A percentile compares a stretch with the other conserved stretches of the same genome.
These are phyloP conservation scores for Acrocephalus scirpaceus DNA, from an alignment of 2,797 vertebrate species.

Conservation along the genomic window DNA sequence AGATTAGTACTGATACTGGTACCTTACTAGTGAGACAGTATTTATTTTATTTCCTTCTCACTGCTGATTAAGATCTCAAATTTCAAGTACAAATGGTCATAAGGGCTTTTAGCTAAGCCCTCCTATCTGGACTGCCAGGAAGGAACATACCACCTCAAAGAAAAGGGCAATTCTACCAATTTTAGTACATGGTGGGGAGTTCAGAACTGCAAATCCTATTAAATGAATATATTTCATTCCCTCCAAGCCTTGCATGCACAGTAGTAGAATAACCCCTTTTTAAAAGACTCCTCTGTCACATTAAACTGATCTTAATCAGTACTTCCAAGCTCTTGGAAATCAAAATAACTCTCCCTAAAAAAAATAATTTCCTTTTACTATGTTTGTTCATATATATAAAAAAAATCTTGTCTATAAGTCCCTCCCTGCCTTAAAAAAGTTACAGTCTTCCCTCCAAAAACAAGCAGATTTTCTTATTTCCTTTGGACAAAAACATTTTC, in stretches of 20 bases:
- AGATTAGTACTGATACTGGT: neutral
- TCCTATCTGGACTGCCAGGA: neutral
- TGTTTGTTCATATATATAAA: neutral
- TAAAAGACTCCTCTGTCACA: neutral
- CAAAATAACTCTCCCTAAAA: neutral
- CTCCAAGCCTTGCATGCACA: neutral
- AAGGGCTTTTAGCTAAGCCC: neutral
- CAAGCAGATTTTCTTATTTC: neutral
- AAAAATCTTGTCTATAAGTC: neutral
- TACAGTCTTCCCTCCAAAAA: neutral
- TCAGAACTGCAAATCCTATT: neutral
- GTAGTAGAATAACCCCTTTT: neutral
- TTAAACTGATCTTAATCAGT: constrained; percentile 10
- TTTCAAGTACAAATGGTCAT: neutral
- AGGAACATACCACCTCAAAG: neutral
- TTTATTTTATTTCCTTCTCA: neutral
- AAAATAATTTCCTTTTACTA: neutral
- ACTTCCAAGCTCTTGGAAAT: neutral
- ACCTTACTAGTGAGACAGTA: neutral
- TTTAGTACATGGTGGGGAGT: neutral
- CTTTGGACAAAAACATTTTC: neutral
- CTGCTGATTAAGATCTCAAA: neutral
- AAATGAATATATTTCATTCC: neutral
- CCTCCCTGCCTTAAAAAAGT: neutral
- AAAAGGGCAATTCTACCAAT: neutral